Evolutionary conservation across 2,113 vertebrate species (phyloP).

Genomic region (Typhlomys cinereus): DNA sequence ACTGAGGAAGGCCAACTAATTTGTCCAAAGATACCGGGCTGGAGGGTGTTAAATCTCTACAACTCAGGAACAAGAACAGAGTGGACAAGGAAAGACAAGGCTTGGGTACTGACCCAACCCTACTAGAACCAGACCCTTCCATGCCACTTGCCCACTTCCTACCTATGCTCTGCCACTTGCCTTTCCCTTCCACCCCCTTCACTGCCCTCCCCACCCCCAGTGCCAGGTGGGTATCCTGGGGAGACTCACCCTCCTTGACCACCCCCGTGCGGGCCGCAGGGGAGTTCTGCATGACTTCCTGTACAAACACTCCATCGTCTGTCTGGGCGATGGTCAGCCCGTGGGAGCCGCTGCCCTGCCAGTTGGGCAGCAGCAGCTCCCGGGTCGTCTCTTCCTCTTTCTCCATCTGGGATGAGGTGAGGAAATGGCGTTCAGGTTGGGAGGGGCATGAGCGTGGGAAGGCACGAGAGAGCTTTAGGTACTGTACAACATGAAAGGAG

Average conservation of each 20-base stretch:
- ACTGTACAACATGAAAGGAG: rapidly evolving
- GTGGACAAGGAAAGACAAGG: neutral
- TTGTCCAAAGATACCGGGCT: neutral
- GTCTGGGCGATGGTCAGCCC: conserved; percentile 93
- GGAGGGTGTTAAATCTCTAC: neutral
- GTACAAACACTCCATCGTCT: conserved; percentile 91
- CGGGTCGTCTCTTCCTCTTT: conserved; percentile 91
- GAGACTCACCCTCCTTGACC: conserved; percentile 91
- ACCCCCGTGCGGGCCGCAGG: conserved; percentile 91
- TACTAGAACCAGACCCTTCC: neutral
- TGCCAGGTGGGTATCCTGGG: rapidly evolving
- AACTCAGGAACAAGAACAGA: neutral
- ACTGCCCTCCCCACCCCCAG: rapidly evolving
- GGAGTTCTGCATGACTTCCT: conserved; percentile 92
- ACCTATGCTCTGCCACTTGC: neutral
- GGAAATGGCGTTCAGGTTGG: neutral
- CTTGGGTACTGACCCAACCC: too few species aligned
- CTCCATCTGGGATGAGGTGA: conserved; percentile 87
- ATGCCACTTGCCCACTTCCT: neutral
- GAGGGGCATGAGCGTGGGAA: rapidly evolving
- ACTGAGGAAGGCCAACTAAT: neutral
- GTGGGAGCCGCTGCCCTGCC: conserved; percentile 92
- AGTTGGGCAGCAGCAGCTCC: conserved; percentile 93
- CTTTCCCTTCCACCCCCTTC: neutral
- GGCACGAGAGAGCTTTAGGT: neutral